These are phyloP conservation scores for Rhombomys opimus DNA, from an alignment of 2,113 vertebrate genomes.

Conservation along the genomic window DNA sequence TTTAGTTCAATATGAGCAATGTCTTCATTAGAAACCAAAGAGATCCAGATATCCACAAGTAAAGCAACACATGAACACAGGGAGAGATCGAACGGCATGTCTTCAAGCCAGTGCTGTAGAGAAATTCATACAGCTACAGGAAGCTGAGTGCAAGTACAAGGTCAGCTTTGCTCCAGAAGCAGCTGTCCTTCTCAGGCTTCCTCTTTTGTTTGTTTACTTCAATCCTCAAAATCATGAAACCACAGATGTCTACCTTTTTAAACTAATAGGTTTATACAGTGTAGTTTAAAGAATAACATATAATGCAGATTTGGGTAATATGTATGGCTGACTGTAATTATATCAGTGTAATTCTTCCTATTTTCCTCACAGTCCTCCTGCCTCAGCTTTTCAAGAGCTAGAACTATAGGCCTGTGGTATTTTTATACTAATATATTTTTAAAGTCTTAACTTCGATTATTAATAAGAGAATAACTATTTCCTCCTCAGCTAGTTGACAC, in stretches of 20 bases:
- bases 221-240: not conserved
- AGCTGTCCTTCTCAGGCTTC: not conserved
- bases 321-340: not conserved
- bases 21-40: not conserved
- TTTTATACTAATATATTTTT: not conserved
- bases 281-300: not conserved
- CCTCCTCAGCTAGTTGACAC: not conserved
- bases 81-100: not conserved
- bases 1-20: not conserved
- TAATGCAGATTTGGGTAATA: not conserved
- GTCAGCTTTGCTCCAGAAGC: not conserved
- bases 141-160: not conserved
- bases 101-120: not conserved
- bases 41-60: not conserved
- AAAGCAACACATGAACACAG: not conserved
- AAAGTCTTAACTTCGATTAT: not conserved
- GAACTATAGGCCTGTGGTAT: not conserved
- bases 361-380: not conserved
- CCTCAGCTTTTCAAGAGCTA: not conserved
- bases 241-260: not conserved
- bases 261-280: not conserved
- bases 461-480: not conserved
- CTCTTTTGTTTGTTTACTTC: not conserved
- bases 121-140: rapidly evolving
- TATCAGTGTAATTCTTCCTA: not conserved